Base-by-base conservation (phyloP, 2,888 invertebrate genomes). In the Eilema depressum region DNA sequence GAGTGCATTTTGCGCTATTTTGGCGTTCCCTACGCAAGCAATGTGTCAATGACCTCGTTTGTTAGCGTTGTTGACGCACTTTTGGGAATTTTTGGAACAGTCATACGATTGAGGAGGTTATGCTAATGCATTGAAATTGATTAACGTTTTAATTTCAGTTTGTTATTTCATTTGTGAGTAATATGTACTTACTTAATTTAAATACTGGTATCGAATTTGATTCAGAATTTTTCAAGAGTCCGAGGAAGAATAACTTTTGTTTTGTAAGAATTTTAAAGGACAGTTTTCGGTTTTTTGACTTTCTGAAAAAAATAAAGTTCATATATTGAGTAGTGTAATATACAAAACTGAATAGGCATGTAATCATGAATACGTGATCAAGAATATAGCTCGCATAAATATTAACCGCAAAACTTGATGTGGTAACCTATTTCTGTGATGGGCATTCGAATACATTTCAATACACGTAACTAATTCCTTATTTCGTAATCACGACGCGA, bases 1-100 rank as follows among this genome's bases (percentile, higher is more conserved):
- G 91, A 93, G 91, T 95, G 94, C 93, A 95, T 95, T 95, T 95
- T 90, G 95, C 95, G 95, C 94, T 95, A 95, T 95, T 95, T 95
- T 95, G 94, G 94, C 95, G 95, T 95, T 95, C 95, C 95, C 95
- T 94, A 91, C 91, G 88, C 90, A 87, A 84, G 87, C 89, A 89
- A 86, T 90, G 89, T 93, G 95, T 95, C 95, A 95, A 93, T 95
- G 95, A 95, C 95, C 95, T 89, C 92, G 93, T 91, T 94, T 92
- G 89, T 84, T 87, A 85, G 87, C 93, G 93, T 94, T 94, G 93
- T 95, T 95, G 91, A 95, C 95, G 92, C 92, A 93, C 89, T 94
- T 95, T 94, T 94, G 88, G 92, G 90, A 92, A 93, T 91, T 93
- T 95, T 92, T 86, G 94, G 90, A 92, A 66, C 92, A 91, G 90